Base-by-base conservation (phyloP, 2,113 vertebrate species). In the Chauna torquata region DNA sequence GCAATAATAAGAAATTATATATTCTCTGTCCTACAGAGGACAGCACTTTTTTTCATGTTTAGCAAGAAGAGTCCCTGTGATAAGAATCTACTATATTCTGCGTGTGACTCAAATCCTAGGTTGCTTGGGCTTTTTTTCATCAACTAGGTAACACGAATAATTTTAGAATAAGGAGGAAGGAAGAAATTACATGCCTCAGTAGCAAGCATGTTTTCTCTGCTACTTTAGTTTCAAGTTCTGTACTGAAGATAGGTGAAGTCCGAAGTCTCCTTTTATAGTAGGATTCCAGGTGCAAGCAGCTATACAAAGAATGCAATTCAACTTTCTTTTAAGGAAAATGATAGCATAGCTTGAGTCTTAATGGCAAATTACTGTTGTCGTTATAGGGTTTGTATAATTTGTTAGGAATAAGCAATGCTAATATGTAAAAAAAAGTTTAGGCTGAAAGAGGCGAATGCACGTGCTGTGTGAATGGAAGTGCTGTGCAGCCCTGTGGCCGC, bases 91-190 rank as follows among this genome's bases (percentile, higher is more conserved):
- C 78, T 15, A 4, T 28, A 18, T 50, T 74, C 55, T 66, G 9
- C 34, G 20, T 77, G 86, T 80, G 75, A 76, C 59, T 88, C 69
- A 66, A 40, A 83, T 81, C 80, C 88, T 81, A 9, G 75, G 61
- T 58, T 81, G 58, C 82, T 71, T 71, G 74, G 47, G 14, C 25
- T 80, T 76, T 74, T 83, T 82, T 74, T 55, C 9, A 25, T 93
- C 64, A 36, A 57, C 88, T 55, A 86, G 77, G 71, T 93, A 86
- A 88, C 3, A 10, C 86, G 91, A 82, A 58, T 91, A 86, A 92
- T 92, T 96, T 94, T 92, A 94, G 91, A 88, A 62, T 75, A 80
- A 96, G 93, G 95, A 88, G 96, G 93, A 96, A 96, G 96, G 83
- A 96, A 95, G 90, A 91, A 82, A 95, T 95, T 91, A 89, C 80